These are phyloP conservation scores for Phrynocephalus forsythii DNA, from an alignment of 2,797 vertebrate species.

Conservation along the genomic window DNA sequence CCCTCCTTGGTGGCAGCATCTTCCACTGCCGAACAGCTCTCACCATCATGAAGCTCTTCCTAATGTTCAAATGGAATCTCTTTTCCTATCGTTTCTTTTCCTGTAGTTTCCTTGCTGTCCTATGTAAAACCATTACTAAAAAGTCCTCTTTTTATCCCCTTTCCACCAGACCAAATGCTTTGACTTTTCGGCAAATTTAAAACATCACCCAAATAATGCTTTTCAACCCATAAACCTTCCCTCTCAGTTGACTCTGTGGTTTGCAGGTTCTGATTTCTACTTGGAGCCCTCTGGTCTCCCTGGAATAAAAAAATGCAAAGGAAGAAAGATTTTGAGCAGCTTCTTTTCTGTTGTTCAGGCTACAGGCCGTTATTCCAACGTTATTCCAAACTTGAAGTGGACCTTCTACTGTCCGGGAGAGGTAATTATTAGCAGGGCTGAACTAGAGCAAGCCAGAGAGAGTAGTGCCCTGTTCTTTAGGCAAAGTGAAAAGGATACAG, in stretches of 20 bases:
- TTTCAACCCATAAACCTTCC: neutral
- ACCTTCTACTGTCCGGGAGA: too few relatives aligned
- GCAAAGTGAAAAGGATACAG: neutral
- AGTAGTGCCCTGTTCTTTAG: neutral
- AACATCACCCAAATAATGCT: conserved; percentile 44
- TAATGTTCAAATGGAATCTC: too few relatives aligned
- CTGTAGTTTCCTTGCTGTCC: conserved; percentile 54
- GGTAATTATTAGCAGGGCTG: neutral
- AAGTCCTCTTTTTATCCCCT: neutral
- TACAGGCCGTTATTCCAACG: too few relatives aligned
- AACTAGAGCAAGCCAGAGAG: neutral
- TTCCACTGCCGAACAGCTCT: too few relatives aligned
- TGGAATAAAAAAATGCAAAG: neutral
- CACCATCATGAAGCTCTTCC: too few relatives aligned
- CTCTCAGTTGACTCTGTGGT: conserved; percentile 53
- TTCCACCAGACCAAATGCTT: conserved; percentile 48
- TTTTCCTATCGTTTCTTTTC: too few relatives aligned
- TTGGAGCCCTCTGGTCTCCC: neutral
- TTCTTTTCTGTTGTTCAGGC: conserved; percentile 12
- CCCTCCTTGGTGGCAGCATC: too few relatives aligned
- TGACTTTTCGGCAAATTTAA: conserved; percentile 53
- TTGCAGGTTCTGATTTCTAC: conserved; percentile 44
- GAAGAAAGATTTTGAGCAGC: accelerated
- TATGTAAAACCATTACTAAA: neutral
- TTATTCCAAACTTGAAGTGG: neutral